Conservation (phyloP, 2,888 invertebrate species). For the Alloplasta piceator region DNA sequence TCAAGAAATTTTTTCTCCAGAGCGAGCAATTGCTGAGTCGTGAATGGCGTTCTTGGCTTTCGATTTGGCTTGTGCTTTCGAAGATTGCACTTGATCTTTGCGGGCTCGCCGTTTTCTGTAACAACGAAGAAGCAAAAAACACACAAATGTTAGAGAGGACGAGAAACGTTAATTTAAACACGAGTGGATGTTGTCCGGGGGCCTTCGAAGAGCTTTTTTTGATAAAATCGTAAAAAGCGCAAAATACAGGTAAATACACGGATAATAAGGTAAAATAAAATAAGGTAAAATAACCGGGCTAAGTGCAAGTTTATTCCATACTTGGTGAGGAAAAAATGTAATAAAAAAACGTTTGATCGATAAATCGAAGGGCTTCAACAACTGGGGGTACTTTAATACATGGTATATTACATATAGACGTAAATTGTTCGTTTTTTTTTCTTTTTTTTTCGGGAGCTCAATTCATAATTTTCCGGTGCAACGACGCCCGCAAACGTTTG, state of each 20-base stretch:
- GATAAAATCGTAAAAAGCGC: constrained; percentile 39
- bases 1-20: constrained; percentile 98
- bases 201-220: constrained; percentile 13
- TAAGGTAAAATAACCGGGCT: constrained; percentile 3
- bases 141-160: not conserved
- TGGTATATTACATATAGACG: constrained; percentile 34
- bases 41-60: constrained; percentile 99
- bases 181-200: constrained; percentile 47
- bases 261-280: too few species aligned
- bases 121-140: constrained; percentile 79
- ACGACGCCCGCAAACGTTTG: constrained; percentile 75
- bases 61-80: constrained; percentile 99
- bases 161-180: constrained; percentile 52
- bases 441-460: constrained; percentile 61
- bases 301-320: constrained; percentile 21
- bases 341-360: constrained; percentile 21
- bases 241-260: constrained; percentile 49
- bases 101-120: constrained; percentile 91
- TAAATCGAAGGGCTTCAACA: constrained; percentile 43
- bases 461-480: constrained; percentile 80
- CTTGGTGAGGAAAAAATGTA: not conserved
- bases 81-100: constrained; percentile 94
- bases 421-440: constrained; percentile 14
- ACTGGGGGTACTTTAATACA: constrained; percentile 24
- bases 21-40: constrained; percentile 97